phyloP scores from a whole-genome alignment of 2,888 invertebrate species.

The Caenorhabditis sp. region DNA sequence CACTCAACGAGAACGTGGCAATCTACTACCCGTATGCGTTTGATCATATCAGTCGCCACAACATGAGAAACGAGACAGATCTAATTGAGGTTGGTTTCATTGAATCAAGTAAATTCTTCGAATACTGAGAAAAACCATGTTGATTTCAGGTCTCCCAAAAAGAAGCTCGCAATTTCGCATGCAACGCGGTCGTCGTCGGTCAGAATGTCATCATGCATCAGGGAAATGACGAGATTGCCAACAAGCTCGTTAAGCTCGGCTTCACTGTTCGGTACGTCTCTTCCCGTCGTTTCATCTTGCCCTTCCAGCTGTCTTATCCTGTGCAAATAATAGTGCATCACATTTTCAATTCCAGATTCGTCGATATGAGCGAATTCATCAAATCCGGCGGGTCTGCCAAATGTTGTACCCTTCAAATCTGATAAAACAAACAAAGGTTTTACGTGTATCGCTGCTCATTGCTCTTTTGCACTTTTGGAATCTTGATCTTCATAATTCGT shows the following conservation, averaged over 20 bases:
- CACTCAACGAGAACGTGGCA: conserved; percentile 77
- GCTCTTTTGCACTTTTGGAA: not conserved
- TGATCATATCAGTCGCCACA: conserved; percentile 78
- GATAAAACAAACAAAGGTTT: conserved; percentile 16
- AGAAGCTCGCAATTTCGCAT: conserved; percentile 81
- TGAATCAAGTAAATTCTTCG: no score
- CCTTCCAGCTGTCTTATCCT: not conserved
- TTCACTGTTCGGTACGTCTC: conserved; percentile 62
- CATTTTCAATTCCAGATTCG: conserved; percentile 54
- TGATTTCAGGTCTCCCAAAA: conserved; percentile 69
- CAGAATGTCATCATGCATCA: conserved; percentile 80
- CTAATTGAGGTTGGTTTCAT: conserved; percentile 61
- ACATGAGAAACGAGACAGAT: conserved; percentile 77
- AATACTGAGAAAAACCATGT: no score
- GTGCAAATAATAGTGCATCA: conserved; percentile 17
- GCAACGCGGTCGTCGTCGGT: conserved; percentile 82
- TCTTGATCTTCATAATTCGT: conserved; percentile 43
- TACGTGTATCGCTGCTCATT: conserved; percentile 14
- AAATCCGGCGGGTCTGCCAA: conserved; percentile 82
- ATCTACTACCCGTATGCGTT: conserved; percentile 81
- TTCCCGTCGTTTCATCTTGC: no score
- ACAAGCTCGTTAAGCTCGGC: conserved; percentile 71
- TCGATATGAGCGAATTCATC: conserved; percentile 82
- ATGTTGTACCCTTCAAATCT: conserved; percentile 78
- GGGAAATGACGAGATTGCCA: conserved; percentile 77